phyloP scores from a whole-genome alignment of 92 coral and sea anemone species.

The Siderastrea siderea region DNA sequence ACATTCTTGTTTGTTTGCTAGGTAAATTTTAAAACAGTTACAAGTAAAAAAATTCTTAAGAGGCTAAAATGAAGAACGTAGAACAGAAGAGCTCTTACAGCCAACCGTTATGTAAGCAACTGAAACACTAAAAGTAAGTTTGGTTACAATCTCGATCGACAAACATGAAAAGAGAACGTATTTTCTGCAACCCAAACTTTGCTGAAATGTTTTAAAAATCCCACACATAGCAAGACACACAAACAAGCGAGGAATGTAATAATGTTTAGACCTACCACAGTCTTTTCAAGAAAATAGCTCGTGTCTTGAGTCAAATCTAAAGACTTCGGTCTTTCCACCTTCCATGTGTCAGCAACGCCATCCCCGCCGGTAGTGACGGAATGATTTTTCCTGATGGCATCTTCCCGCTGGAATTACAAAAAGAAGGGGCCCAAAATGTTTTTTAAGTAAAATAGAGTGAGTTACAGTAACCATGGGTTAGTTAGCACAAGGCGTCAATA shows the following conservation, averaged over 20 bases:
- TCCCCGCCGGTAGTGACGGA: slow-evolving; percentile 79
- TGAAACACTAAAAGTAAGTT: background rate
- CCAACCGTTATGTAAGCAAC: background rate
- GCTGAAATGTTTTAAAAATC: background rate
- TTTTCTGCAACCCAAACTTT: background rate
- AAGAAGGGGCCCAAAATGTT: background rate
- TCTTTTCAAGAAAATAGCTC: slow-evolving; percentile 85
- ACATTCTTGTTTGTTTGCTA: too few relatives aligned
- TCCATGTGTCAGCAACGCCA: slow-evolving; percentile 76
- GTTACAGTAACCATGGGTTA: background rate
- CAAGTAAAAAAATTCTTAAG: too few relatives aligned
- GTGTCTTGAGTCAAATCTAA: slow-evolving; percentile 79
- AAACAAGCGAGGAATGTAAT: background rate
- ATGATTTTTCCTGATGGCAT: slow-evolving; percentile 72
- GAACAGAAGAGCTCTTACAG: too few relatives aligned
- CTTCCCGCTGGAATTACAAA: slow-evolving; percentile 78
- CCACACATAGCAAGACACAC: background rate
- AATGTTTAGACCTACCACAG: slow-evolving; percentile 51
- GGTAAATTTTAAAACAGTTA: background rate
- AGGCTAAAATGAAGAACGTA: too few relatives aligned
- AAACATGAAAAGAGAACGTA: background rate
- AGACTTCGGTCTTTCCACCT: slow-evolving; percentile 74
- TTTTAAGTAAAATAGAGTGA: background rate
- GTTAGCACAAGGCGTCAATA: too few relatives aligned
- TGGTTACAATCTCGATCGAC: background rate